Conservation (phyloP, 92 coral and sea anemone genomes). For the Bergia puertoricense region DNA sequence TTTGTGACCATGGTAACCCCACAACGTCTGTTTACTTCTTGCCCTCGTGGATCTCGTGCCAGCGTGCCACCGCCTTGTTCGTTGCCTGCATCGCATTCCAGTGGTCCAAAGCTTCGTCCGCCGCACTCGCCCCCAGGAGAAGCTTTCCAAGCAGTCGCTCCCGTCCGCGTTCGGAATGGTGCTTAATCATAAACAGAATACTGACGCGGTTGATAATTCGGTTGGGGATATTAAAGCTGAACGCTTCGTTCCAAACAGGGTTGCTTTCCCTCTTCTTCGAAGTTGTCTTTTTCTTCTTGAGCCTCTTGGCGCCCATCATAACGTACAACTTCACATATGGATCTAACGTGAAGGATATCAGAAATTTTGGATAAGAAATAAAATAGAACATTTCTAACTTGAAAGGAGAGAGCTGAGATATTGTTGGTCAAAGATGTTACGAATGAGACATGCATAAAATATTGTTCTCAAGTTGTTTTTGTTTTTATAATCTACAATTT, state of each 20-base stretch:
- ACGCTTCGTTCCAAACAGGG: conserved; percentile 97
- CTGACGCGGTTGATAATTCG: conserved; percentile 85
- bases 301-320: conserved; percentile 88
- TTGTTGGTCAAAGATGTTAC: no score
- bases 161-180: conserved; percentile 88
- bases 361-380: no score
- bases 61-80: conserved; percentile 82
- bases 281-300: conserved; percentile 85
- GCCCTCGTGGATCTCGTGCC: conserved; percentile 64
- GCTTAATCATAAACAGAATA: conserved; percentile 77
- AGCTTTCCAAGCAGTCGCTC: conserved; percentile 78
- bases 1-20: conserved; percentile 2
- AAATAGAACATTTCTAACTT: no score
- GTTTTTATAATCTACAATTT: no score
- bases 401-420: neutral
- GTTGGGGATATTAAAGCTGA: conserved; percentile 80
- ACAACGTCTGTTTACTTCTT: conserved; percentile 11
- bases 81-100: conserved; percentile 93
- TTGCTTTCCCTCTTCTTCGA: conserved; percentile 80
- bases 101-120: conserved; percentile 92
- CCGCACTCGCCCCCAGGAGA: conserved; percentile 79
- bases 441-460: no score
- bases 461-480: no score
- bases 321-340: conserved; percentile 91
- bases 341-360: conserved; percentile 46